A percentile compares a stretch with the other conserved stretches of the same genome.
These are phyloP conservation scores for Acleris holmiana DNA, from an alignment of 2,888 invertebrate species.

Conservation along the genomic window DNA sequence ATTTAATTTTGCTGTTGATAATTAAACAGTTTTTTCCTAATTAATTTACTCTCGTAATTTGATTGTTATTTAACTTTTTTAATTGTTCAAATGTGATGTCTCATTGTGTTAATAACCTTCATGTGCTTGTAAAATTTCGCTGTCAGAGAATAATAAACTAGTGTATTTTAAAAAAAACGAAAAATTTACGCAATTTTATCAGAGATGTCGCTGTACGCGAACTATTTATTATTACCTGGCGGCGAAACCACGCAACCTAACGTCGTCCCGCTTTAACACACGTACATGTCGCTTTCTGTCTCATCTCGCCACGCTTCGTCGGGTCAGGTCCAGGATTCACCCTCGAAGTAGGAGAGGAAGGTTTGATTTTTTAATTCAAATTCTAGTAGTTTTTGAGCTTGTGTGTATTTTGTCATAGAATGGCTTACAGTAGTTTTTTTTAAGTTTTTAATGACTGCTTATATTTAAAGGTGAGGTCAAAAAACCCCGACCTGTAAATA, in stretches of 20 bases:
- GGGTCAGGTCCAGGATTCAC: constrained; percentile 78
- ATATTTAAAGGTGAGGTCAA: constrained; percentile 25
- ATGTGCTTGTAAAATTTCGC: constrained; percentile 42
- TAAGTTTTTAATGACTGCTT: constrained; percentile 1
- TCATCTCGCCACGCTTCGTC: constrained; percentile 70
- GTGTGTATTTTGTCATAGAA: constrained; percentile 49
- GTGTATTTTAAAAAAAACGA: too few species aligned
- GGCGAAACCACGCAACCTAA: constrained; percentile 49
- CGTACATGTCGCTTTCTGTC: constrained; percentile 83
- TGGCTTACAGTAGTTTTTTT: constrained; percentile 42
- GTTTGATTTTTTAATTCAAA: constrained; percentile 67
- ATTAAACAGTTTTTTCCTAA: constrained; percentile 15
- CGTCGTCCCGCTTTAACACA: constrained; percentile 77
- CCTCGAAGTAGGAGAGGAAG: constrained; percentile 80
- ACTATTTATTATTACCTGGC: constrained; percentile 38
- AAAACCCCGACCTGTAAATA: background rate
- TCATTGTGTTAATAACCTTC: constrained; percentile 32
- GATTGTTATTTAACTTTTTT: constrained; percentile 17
- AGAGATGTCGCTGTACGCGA: too few species aligned
- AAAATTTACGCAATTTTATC: too few species aligned
- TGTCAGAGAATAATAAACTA: constrained; percentile 23
- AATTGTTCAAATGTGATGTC: constrained; percentile 18
- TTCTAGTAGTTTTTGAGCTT: constrained; percentile 48
- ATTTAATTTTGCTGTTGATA: constrained; percentile 3
- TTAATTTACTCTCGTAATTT: constrained; percentile 15